Evolutionary conservation across 2,888 invertebrate species (phyloP).

Genomic region (Lottia scabra): DNA sequence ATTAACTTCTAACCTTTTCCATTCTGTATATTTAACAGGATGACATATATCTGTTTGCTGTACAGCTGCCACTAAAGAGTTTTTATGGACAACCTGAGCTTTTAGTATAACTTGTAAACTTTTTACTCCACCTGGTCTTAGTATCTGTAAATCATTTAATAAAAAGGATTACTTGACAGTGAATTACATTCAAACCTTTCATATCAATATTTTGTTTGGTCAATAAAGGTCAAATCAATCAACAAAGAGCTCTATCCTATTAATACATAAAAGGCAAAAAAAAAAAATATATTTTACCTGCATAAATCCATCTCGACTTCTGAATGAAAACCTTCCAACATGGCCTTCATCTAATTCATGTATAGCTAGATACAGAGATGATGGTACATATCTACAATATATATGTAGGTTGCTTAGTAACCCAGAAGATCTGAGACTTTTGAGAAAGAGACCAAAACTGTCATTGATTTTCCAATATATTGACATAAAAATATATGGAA

Average conservation of each 20-base stretch:
- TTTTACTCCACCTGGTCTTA: conserved; percentile 60
- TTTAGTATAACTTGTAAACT: conserved; percentile 63
- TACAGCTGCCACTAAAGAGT: conserved; percentile 63
- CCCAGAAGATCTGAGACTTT: too few species aligned
- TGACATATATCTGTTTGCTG: conserved; percentile 63
- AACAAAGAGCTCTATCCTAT: conserved; percentile 56
- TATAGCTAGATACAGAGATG: conserved; percentile 59
- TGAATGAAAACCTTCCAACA: conserved; percentile 65
- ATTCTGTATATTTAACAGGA: conserved; percentile 43
- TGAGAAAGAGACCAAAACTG: too few species aligned
- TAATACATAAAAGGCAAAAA: conserved; percentile 5
- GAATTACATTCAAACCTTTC: too few species aligned
- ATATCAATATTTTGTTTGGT: too few species aligned
- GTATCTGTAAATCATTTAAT: conserved; percentile 47
- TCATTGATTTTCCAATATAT: too few species aligned
- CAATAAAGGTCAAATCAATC: too few species aligned
- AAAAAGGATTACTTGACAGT: too few species aligned
- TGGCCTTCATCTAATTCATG: conserved; percentile 68
- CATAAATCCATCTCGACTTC: conserved; percentile 57
- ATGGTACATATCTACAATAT: conserved; percentile 52
- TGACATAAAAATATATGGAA: too few species aligned
- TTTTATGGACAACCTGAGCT: conserved; percentile 67
- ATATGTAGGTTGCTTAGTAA: too few species aligned
- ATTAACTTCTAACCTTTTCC: conserved; percentile 39
- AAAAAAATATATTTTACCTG: conserved; percentile 55